Evolutionary conservation across 2,113 vertebrate species (phyloP).

Genomic region (Nothoprocta pentlandii): DNA sequence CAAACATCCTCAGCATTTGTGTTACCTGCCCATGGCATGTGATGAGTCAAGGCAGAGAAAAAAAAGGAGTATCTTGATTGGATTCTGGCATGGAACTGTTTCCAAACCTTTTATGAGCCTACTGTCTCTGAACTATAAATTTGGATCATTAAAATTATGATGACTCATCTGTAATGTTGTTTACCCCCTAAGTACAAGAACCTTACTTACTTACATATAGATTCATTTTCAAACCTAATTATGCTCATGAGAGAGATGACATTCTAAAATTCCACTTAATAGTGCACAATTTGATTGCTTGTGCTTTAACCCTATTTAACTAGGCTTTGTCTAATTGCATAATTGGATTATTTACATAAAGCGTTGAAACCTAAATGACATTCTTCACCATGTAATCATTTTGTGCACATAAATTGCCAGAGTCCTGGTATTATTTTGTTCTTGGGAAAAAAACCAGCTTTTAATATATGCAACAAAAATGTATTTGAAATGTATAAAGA

Average conservation of each 20-base stretch:
- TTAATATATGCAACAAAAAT: background rate
- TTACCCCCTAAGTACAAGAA: conserved; percentile 33
- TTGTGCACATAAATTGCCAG: background rate
- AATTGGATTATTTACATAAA: conserved; percentile 58
- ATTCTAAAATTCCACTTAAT: conserved; percentile 20
- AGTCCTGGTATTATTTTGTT: background rate
- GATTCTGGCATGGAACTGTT: background rate
- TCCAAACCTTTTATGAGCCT: background rate
- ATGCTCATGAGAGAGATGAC: background rate
- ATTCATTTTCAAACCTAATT: conserved; percentile 53
- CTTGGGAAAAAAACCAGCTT: background rate
- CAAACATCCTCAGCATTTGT: background rate
- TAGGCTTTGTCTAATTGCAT: conserved; percentile 50
- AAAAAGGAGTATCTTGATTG: background rate
- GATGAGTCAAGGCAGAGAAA: background rate
- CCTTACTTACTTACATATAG: conserved; percentile 14
- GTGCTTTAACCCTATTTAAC: conserved; percentile 56
- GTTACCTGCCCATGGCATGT: background rate
- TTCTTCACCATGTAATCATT: conserved; percentile 6
- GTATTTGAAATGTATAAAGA: background rate
- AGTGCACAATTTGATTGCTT: conserved; percentile 22
- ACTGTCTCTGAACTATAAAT: background rate
- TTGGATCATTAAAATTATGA: background rate
- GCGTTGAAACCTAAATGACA: background rate
- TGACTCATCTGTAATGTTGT: conserved; percentile 25